Base-by-base conservation (phyloP, 2,797 vertebrate species). In the Rhadinocentrus ornatus region DNA sequence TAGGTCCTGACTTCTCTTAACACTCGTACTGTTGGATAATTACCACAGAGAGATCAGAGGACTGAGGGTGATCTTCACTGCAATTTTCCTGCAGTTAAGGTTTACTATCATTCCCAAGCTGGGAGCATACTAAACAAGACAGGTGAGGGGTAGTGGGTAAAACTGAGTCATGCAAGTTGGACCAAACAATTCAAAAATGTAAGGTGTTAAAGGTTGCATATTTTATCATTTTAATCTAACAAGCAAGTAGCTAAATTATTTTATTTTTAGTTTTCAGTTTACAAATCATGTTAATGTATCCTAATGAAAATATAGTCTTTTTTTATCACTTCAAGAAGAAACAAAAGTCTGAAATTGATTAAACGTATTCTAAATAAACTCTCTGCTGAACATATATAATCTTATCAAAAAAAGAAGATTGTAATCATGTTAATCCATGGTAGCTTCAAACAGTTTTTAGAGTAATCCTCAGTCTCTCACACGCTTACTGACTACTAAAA, bases 1-100 rank as follows among this genome's bases (percentile, higher is more conserved):
- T 79, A 75, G 86, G 69, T 81, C 79, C 68, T 73, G 72, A 83
- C 71, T 78, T 67, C 2, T 71, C 62, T 75, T 86, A 84, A 81
- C 71, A 61, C 41, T 46, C 29, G 24, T 34, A 6, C 66, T 59
- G 56, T 62, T 39, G n/a, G 46, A 63, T 62, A 75, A 78, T 65
- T 31, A 39, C 61, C 66, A 55, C 67, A 71, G 65, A 52, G 50
- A 4, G 34, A 60, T 63, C 62, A 81, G 73, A 64, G 32, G 35
- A 39, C 69, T 72, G 7, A 68, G 34, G n/a, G 46, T 27, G 78
- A 73, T 76, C 55, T 65, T 62, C 31, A 67, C 26, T 26, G 52
- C 31, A 20, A 29, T 55, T 41, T 29, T 55, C 18, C 15, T 55
- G 7, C 27, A 55, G 13, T 31, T 29, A 55, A 31, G 26, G 27